Percentiles rank a stretch among this genome's conserved stretches.
Conservation (phyloP, 2,797 vertebrate genomes). For the Ibycter americanus region DNA sequence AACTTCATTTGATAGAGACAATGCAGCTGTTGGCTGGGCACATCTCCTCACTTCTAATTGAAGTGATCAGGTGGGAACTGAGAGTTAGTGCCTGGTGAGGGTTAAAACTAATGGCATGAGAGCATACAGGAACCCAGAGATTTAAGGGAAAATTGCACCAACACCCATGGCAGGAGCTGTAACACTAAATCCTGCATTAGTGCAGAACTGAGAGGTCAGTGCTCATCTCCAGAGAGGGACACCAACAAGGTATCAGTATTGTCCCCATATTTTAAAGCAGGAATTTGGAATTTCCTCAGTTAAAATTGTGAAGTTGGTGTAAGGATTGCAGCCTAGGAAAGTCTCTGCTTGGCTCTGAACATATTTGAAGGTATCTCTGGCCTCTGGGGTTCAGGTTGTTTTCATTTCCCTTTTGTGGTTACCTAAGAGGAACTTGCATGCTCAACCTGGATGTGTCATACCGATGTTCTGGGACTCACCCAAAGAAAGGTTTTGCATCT, state of each 20-base stretch:
- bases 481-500: background rate
- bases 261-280: background rate
- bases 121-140: background rate
- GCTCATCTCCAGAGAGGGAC: background rate
- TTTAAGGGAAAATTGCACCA: background rate
- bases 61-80: background rate
- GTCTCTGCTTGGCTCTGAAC: background rate
- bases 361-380: background rate
- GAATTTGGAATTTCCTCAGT: background rate
- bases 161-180: background rate
- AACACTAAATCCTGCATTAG: fast-evolving
- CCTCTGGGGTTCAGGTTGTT: background rate
- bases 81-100: background rate
- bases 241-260: fast-evolving
- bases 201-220: background rate
- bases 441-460: conserved; percentile 28
- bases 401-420: background rate
- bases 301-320: background rate
- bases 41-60: background rate
- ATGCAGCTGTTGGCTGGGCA: background rate
- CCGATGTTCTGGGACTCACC: background rate
- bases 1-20: background rate
- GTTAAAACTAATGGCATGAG: background rate
- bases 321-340: background rate
- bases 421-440: background rate